phyloP scores from a whole-genome alignment of 1,140 invertebrate species.

The Papilio aristodemus region DNA sequence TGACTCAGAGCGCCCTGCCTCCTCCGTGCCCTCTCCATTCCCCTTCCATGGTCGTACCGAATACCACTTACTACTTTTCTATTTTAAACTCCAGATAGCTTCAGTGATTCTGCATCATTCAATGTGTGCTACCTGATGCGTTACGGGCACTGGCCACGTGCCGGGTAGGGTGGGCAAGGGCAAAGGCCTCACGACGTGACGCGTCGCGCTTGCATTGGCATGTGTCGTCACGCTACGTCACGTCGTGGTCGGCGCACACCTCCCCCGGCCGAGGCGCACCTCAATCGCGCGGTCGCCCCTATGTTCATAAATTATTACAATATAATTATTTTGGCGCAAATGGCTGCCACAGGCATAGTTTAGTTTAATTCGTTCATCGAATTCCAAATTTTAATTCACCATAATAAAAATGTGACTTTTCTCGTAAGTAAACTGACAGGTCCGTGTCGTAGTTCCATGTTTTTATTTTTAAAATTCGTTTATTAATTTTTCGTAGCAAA shows the following conservation, averaged over 20 bases:
- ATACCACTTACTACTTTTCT: no score
- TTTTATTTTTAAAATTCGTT: no score
- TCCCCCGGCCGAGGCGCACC: conserved; percentile 5
- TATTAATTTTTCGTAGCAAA: no score
- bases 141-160: neutral
- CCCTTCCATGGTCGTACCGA: no score
- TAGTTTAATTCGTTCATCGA: neutral
- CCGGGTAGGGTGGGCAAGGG: neutral
- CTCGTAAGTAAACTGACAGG: no score
- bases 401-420: neutral
- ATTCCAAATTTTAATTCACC: neutral
- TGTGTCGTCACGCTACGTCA: conserved; percentile 32
- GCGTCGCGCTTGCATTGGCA: conserved; percentile 22
- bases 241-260: conserved; percentile 16
- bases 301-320: conserved; percentile 4
- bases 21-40: no score
- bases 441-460: no score
- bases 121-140: no score
- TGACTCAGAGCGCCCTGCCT: no score
- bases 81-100: no score
- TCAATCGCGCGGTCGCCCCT: neutral
- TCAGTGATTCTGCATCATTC: no score
- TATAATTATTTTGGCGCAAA: neutral
- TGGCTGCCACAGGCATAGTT: neutral
- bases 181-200: conserved; percentile 31